These are phyloP conservation scores for Cichladusa arquata DNA, from an alignment of 2,113 vertebrate species.

Conservation along the genomic window DNA sequence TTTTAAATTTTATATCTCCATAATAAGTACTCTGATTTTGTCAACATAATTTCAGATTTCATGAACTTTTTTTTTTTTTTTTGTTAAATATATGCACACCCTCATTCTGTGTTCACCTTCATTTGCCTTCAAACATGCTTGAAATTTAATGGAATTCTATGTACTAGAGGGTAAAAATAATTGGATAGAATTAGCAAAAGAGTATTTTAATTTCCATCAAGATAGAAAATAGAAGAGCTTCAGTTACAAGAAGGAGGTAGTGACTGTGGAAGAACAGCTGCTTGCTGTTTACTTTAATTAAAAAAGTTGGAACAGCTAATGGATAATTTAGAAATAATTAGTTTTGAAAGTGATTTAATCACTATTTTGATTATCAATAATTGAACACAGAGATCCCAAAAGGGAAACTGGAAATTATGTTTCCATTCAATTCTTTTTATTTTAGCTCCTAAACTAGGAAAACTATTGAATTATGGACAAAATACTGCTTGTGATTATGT, in stretches of 20 bases:
- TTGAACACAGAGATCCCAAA: not conserved
- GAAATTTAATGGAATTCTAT: not conserved
- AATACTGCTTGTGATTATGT: not conserved
- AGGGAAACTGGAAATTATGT: not conserved
- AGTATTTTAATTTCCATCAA: not conserved
- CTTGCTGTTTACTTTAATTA: slow-evolving; percentile 42
- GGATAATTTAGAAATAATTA: slow-evolving; percentile 55
- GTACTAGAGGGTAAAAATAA: not conserved
- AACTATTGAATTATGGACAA: not conserved
- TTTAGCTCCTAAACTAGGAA: not conserved
- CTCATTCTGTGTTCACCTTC: not conserved
- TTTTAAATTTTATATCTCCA: not conserved
- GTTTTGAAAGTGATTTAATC: slow-evolving; percentile 30
- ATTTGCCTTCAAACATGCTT: not conserved
- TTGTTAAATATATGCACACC: not conserved
- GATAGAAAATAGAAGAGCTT: not conserved
- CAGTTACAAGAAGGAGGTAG: not conserved
- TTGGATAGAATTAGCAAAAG: not conserved
- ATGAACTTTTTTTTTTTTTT: not conserved
- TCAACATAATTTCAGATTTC: not conserved
- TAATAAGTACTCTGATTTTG: not conserved
- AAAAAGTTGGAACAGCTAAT: slow-evolving; percentile 24
- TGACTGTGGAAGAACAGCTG: not conserved
- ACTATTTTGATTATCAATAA: slow-evolving; percentile 45
- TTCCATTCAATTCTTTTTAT: not conserved